phyloP scores from a whole-genome alignment of 2,797 vertebrate genomes.

The Macroramphosus scolopax region DNA sequence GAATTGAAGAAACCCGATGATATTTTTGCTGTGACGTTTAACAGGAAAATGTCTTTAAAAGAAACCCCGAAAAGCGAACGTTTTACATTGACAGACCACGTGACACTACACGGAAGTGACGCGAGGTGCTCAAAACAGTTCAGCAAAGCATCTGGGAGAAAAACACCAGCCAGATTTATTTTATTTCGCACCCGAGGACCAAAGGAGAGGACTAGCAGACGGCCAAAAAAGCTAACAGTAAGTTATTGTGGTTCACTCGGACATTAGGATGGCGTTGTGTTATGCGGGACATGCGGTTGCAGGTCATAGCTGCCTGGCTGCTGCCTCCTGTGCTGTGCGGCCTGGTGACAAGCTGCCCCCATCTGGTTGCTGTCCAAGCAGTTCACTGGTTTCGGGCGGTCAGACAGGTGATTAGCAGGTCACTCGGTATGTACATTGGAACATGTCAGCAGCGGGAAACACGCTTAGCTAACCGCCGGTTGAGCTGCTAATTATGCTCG shows the following conservation, averaged over 20 bases:
- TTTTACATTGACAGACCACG: slow-evolving; percentile 34
- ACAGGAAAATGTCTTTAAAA: too few relatives aligned
- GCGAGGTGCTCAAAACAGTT: slow-evolving; percentile 68
- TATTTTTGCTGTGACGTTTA: rapidly evolving
- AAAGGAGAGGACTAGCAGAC: slow-evolving; percentile 14
- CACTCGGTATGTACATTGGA: slow-evolving; percentile 3
- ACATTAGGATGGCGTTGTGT: background rate
- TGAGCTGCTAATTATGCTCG: background rate
- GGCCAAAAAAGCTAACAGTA: slow-evolving; percentile 24
- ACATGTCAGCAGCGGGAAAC: background rate
- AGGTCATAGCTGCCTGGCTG: slow-evolving; percentile 47
- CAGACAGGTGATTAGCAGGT: slow-evolving; percentile 41
- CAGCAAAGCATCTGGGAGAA: slow-evolving; percentile 68
- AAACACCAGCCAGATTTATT: slow-evolving; percentile 60
- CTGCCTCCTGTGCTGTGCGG: slow-evolving; percentile 51
- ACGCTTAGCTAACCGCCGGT: background rate
- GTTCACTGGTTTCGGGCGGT: slow-evolving; percentile 28
- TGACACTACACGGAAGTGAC: slow-evolving; percentile 78
- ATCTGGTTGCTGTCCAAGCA: slow-evolving; percentile 45
- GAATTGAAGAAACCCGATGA: too few relatives aligned
- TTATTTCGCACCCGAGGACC: slow-evolving; percentile 25
- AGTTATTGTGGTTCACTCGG: slow-evolving; percentile 15
- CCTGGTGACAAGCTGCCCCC: slow-evolving; percentile 63
- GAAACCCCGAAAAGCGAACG: too few relatives aligned
- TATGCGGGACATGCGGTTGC: slow-evolving; percentile 32